Conservation (phyloP, 2,888 invertebrate genomes). For the Thecocarcelia acutangulata region DNA sequence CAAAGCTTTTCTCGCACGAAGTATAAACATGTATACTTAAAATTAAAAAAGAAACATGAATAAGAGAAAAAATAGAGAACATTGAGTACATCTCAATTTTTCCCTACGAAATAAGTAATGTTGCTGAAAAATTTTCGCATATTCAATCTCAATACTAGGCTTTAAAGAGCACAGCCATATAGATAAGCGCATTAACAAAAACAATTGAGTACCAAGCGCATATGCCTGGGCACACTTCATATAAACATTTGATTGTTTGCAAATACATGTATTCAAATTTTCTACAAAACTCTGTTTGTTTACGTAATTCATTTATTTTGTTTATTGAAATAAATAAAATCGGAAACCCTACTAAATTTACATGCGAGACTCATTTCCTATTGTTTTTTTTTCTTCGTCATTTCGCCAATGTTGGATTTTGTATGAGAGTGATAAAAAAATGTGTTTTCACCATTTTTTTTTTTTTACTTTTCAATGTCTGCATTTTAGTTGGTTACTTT, state of each 20-base stretch:
- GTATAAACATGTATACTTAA: too few relatives aligned
- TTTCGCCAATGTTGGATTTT: constrained; percentile 5
- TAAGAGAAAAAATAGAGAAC: too few relatives aligned
- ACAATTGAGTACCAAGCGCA: too few relatives aligned
- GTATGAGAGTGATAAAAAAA: constrained; percentile 5
- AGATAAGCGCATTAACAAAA: too few relatives aligned
- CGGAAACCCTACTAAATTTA: constrained; percentile 60
- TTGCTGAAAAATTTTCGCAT: too few relatives aligned
- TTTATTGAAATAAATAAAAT: constrained; percentile 65
- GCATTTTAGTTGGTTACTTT: constrained; percentile 56
- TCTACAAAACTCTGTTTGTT: not conserved
- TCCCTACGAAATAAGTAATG: too few relatives aligned
- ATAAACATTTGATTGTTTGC: not conserved
- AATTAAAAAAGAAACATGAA: too few relatives aligned
- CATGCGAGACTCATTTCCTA: constrained; percentile 66
- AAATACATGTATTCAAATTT: not conserved
- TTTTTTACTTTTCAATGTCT: constrained; percentile 49
- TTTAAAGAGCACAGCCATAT: too few relatives aligned
- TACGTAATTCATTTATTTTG: constrained; percentile 29
- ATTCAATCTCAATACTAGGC: too few relatives aligned
- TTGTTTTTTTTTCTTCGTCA: constrained; percentile 8
- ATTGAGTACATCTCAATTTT: too few relatives aligned
- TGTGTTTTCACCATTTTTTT: constrained; percentile 7
- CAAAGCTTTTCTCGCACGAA: too few relatives aligned
- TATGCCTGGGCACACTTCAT: too few relatives aligned